Percentiles rank a stretch among this genome's conserved stretches.
These are phyloP conservation scores for Datnioides undecimradiatus DNA, from an alignment of 2,113 vertebrate species.

Conservation along the genomic window DNA sequence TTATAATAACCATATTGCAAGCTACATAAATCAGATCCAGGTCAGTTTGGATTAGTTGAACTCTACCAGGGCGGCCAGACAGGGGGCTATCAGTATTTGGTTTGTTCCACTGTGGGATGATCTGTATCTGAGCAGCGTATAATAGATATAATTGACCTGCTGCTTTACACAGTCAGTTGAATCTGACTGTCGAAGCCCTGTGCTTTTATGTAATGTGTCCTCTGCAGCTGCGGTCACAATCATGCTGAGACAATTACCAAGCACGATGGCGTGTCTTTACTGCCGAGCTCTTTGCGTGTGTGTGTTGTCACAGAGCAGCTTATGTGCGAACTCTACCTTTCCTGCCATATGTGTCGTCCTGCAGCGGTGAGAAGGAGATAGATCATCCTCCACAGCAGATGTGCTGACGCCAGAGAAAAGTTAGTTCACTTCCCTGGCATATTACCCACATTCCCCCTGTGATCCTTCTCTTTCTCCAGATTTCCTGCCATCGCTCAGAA, in stretches of 20 bases:
- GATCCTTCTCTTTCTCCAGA: slow-evolving; percentile 55
- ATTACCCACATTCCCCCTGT: slow-evolving; percentile 58
- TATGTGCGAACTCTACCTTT: slow-evolving; percentile 36
- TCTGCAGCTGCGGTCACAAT: slow-evolving; percentile 62
- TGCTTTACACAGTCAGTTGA: slow-evolving; percentile 30
- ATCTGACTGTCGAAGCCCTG: slow-evolving; percentile 31
- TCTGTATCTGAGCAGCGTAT: background rate
- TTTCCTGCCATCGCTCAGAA: slow-evolving; percentile 49
- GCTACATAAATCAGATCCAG: slow-evolving; percentile 3
- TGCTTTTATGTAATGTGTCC: slow-evolving; percentile 56
- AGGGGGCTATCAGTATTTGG: background rate
- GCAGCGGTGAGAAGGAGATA: slow-evolving; percentile 34
- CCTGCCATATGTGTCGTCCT: slow-evolving; percentile 53
- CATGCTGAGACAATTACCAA: slow-evolving; percentile 64
- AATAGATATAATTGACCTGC: slow-evolving; percentile 26
- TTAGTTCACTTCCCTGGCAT: slow-evolving; percentile 68
- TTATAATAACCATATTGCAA: slow-evolving; percentile 23
- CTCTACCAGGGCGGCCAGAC: background rate
- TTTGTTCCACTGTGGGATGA: slow-evolving; percentile 19
- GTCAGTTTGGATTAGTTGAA: background rate
- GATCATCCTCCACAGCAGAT: slow-evolving; percentile 62
- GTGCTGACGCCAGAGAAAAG: slow-evolving; percentile 75
- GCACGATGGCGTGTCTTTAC: slow-evolving; percentile 34
- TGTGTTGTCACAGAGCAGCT: slow-evolving; percentile 26
- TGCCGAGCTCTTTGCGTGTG: slow-evolving; percentile 17